phyloP scores from a whole-genome alignment of 2,113 vertebrate species.

The Accipiter virgatus region DNA sequence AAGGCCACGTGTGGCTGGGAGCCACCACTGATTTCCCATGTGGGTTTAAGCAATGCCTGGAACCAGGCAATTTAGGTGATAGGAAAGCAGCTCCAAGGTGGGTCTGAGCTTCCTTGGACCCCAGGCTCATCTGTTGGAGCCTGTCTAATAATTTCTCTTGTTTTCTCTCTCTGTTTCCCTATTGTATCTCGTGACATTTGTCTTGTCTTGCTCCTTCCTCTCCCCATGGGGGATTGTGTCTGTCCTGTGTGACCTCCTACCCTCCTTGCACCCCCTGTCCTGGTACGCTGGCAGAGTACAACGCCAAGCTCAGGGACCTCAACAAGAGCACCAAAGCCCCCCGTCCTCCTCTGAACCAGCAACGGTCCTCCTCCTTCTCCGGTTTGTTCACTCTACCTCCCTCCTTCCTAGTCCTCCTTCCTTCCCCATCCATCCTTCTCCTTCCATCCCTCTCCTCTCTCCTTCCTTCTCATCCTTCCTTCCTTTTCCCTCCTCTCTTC shows the following conservation, averaged over 20 bases:
- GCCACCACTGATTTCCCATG: neutral
- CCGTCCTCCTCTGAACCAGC: slow-evolving; percentile 79
- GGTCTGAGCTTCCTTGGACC: neutral
- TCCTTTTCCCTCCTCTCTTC: neutral
- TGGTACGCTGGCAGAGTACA: slow-evolving; percentile 85
- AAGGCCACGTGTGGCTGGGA: neutral
- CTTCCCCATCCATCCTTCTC: neutral
- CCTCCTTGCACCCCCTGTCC: slow-evolving; percentile 60
- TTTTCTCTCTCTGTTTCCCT: slow-evolving; percentile 36
- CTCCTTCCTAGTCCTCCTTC: neutral
- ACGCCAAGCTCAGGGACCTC: slow-evolving; percentile 84
- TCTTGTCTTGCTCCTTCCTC: slow-evolving; percentile 32
- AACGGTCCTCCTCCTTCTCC: slow-evolving; percentile 82
- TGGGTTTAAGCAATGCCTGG: neutral
- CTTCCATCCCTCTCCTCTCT: neutral
- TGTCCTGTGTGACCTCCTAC: slow-evolving; percentile 54
- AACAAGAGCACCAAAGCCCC: slow-evolving; percentile 66
- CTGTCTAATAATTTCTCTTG: slow-evolving; percentile 45
- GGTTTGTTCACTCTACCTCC: slow-evolving; percentile 81
- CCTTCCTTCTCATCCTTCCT: slow-evolving; percentile 47
- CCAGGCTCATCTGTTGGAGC: neutral
- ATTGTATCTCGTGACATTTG: slow-evolving; percentile 57
- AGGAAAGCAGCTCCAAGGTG: neutral
- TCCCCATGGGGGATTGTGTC: slow-evolving; percentile 37
- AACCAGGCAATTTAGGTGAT: neutral